Base-by-base conservation (phyloP, 2,888 invertebrate species). In the Rhagium mordax region DNA sequence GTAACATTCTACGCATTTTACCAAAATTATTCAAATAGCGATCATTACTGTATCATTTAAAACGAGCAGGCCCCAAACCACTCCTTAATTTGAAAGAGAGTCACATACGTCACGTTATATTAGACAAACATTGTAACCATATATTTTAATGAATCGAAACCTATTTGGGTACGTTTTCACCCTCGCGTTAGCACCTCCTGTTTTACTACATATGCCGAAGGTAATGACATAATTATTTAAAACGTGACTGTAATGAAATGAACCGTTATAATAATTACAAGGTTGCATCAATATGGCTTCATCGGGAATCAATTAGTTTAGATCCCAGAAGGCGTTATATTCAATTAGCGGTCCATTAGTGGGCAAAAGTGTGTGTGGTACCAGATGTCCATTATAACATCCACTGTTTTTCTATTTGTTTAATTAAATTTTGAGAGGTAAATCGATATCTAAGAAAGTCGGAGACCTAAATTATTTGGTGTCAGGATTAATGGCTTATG, bases 231-330 rank as follows among this genome's bases (percentile, higher is more conserved):
- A 53, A 55, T 65, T 51, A 65, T 53, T 65, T 65, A 65, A 65
- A 65, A 51, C 33, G 6, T 33, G 18, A 13, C 53, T 6, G 65
- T 65, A 65, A 65, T 65, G 29, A 53, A 65, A 55, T 65, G 18
- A 53, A 65, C 53, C 24, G 29, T 49, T 60, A 64, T 20, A 64
- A 51, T 64, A 51, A 64, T 33, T 51, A 65, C 65, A 18, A 18
- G 65, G 24, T 20, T 41, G 18, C 20, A 29, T 51, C 53, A 49
- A 65, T 65, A 53, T 65, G 65, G 65, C 65, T 65, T 53, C 55
- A 65, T 65, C 65, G 65, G 65, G 20, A 65, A 65, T 65, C 65
- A 65, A 65, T 65, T 51, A 65, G 65, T 65, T 20, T 13, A 33
- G 29, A 53, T 65, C 65, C 33, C 65, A 65, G 65, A 65, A 65